A percentile compares a stretch with the other conserved stretches of the same genome.
Evolutionary conservation across 2,888 invertebrate species (phyloP).

Genomic region (Cataglyphis albicans): DNA sequence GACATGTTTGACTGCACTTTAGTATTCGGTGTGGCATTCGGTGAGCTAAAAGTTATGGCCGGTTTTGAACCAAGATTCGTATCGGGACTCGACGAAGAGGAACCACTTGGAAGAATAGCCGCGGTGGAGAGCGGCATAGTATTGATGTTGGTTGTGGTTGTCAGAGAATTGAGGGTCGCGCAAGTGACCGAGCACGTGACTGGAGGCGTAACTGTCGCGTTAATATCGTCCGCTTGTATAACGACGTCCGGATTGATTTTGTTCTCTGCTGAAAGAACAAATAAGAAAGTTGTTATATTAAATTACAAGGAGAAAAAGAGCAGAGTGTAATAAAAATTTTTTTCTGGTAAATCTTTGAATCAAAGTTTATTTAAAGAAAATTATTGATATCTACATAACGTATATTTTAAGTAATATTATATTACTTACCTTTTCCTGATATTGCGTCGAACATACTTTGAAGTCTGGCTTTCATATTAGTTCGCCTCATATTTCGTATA

Average conservation of each 20-base stretch:
- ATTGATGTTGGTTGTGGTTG: conserved; percentile 81
- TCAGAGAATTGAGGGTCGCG: conserved; percentile 79
- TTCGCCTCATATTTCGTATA: conserved; percentile 83
- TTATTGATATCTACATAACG: not conserved
- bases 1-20: not conserved
- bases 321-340: conserved; percentile 14
- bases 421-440: conserved; percentile 82
- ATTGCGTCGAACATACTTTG: conserved; percentile 85
- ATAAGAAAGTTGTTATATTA: not conserved
- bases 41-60: conserved; percentile 77
- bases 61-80: conserved; percentile 63
- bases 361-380: not conserved
- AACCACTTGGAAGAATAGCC: conserved; percentile 76
- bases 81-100: conserved; percentile 69
- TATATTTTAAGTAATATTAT: not conserved
- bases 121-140: conserved; percentile 83
- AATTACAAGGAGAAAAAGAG: not conserved
- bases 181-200: conserved; percentile 56
- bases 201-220: conserved; percentile 57
- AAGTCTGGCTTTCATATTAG: conserved; percentile 82
- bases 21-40: conserved; percentile 52
- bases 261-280: conserved; percentile 73
- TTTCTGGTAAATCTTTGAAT: not conserved
- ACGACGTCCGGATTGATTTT: conserved; percentile 84
- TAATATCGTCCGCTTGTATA: conserved; percentile 82